phyloP scores from a whole-genome alignment of 2,113 vertebrate genomes.

The Bubo scandiacus region DNA sequence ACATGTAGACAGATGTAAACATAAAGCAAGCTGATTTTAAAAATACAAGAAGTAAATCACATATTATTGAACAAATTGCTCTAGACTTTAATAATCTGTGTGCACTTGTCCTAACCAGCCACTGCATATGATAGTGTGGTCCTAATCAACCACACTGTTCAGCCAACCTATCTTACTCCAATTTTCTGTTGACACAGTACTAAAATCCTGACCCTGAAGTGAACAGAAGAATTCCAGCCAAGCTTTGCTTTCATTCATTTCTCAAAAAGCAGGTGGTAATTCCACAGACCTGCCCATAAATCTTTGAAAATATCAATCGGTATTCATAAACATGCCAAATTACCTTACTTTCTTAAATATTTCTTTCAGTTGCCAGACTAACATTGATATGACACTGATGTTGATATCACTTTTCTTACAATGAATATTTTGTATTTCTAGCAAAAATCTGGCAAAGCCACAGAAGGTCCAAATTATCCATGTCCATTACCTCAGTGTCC shows the following conservation, averaged over 20 bases:
- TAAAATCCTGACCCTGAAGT: not conserved
- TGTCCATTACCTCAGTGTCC: not conserved
- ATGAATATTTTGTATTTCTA: not conserved
- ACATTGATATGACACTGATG: not conserved
- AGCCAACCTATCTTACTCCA: not conserved
- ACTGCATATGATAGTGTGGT: not conserved
- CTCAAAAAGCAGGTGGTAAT: not conserved
- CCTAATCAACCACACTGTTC: not conserved
- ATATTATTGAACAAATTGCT: not conserved
- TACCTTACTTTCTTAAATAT: not conserved
- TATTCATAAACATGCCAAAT: not conserved
- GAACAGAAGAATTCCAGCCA: not conserved
- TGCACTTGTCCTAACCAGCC: not conserved
- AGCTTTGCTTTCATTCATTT: not conserved
- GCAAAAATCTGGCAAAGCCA: not conserved
- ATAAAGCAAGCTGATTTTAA: not conserved
- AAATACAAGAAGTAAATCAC: not conserved
- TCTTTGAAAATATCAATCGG: not conserved
- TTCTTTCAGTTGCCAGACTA: not conserved
- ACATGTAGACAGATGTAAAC: not conserved
- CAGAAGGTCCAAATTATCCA: not conserved
- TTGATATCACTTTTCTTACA: not conserved
- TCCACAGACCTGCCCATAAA: not conserved
- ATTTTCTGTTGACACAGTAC: not conserved
- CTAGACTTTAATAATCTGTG: not conserved